Conservation (phyloP, 1,140 invertebrate species). For the Trialeurodes vaporariorum region DNA sequence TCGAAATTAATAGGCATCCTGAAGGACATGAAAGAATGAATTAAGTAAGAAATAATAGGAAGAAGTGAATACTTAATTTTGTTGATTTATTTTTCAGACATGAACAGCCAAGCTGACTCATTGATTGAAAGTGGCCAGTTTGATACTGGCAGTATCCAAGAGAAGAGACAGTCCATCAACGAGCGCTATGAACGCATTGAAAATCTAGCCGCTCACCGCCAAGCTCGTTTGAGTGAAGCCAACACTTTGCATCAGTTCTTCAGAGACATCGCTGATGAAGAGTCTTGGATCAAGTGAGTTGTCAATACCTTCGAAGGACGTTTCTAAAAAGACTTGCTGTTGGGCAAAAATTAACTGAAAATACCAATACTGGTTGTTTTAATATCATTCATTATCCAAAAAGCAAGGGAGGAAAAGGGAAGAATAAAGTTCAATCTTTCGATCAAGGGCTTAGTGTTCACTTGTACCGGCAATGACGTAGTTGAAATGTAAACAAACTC, state of each 20-base stretch:
- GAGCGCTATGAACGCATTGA: constrained; percentile 87
- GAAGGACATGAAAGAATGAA: too few relatives aligned
- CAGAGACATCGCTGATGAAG: constrained; percentile 97
- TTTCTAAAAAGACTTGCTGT: too few relatives aligned
- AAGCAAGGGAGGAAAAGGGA: too few relatives aligned
- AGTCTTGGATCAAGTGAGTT: constrained; percentile 95
- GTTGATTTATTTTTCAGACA: too few relatives aligned
- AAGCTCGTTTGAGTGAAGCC: constrained; percentile 83
- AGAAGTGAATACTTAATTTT: too few relatives aligned
- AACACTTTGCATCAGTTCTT: constrained; percentile 99
- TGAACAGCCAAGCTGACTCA: constrained; percentile 89
- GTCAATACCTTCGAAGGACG: neutral
- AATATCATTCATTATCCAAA: too few relatives aligned
- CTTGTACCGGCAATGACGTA: too few relatives aligned
- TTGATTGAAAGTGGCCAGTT: constrained; percentile 91
- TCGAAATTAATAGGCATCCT: too few relatives aligned
- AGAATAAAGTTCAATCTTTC: too few relatives aligned
- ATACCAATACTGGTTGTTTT: too few relatives aligned
- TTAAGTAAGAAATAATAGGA: too few relatives aligned
- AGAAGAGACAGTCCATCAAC: constrained; percentile 85
- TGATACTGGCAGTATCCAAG: constrained; percentile 83
- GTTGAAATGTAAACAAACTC: too few relatives aligned
- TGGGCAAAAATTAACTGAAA: neutral
- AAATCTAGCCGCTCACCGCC: constrained; percentile 81
- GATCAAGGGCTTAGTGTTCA: constrained; percentile 15